Evolutionary conservation across 53 echinoderm and acorn worm species (phyloP).

Genomic region (Arbacia lixula): DNA sequence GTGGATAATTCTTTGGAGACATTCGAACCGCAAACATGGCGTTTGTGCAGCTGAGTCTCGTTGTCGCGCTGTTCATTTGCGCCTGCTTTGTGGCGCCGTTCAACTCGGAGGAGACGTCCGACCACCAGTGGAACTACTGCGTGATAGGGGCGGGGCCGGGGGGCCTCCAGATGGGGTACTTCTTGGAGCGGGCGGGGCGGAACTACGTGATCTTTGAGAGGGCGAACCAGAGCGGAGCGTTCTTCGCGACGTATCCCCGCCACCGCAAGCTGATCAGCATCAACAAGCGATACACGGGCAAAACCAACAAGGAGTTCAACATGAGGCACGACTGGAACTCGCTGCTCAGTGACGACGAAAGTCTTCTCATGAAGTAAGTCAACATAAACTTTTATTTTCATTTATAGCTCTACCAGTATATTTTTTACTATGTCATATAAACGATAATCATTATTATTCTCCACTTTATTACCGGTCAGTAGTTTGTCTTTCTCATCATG

Average conservation of each 20-base stretch:
- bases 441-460: neutral
- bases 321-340: slow-evolving; percentile 98
- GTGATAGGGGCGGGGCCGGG: slow-evolving; percentile 90
- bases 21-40: too few species aligned
- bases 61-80: neutral
- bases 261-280: slow-evolving; percentile 98
- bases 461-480: too few species aligned
- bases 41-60: neutral
- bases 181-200: slow-evolving; percentile 78
- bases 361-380: slow-evolving; percentile 88
- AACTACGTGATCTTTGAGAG: slow-evolving; percentile 90
- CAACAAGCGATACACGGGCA: slow-evolving; percentile 93
- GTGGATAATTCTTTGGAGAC: too few species aligned
- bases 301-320: slow-evolving; percentile 98
- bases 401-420: neutral
- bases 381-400: neutral
- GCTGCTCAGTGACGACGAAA: slow-evolving; percentile 90
- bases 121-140: slow-evolving; percentile 79
- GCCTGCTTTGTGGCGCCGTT: slow-evolving; percentile 19
- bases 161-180: slow-evolving; percentile 98
- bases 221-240: slow-evolving; percentile 80
- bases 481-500: too few species aligned
- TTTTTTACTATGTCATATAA: neutral
- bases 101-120: slow-evolving; percentile 12
- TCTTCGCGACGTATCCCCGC: slow-evolving; percentile 81